Evolutionary conservation across 2,888 invertebrate genomes (phyloP).

Genomic region (Parnassius mnemosyne): DNA sequence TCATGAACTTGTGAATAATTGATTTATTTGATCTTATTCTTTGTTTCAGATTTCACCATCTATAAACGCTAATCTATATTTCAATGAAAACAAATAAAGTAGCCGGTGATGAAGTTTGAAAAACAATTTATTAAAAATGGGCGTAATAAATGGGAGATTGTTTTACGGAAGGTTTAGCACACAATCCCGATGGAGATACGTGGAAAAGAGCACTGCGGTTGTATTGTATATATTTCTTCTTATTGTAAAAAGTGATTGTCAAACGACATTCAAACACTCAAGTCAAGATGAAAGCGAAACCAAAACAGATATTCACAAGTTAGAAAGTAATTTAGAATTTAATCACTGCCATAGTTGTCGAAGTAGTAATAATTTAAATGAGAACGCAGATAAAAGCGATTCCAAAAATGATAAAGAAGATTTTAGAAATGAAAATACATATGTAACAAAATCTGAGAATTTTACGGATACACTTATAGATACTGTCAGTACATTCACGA

Average conservation of each 20-base stretch:
- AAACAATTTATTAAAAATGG: constrained; percentile 53
- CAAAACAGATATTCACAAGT: constrained; percentile 53
- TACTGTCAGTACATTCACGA: constrained; percentile 51
- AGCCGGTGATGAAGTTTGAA: constrained; percentile 65
- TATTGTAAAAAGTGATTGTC: constrained; percentile 51
- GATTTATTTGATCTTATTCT: constrained; percentile 26
- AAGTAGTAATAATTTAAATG: constrained; percentile 50
- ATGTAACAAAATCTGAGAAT: constrained; percentile 30
- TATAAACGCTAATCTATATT: constrained; percentile 37
- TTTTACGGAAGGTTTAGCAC: constrained; percentile 44
- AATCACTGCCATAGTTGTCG: constrained; percentile 74
- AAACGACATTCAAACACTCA: constrained; percentile 45
- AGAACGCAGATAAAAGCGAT: constrained; percentile 38
- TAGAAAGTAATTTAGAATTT: constrained; percentile 64
- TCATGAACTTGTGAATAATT: not conserved
- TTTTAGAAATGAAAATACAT: constrained; percentile 30
- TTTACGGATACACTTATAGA: constrained; percentile 54
- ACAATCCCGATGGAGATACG: constrained; percentile 56
- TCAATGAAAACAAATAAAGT: constrained; percentile 29
- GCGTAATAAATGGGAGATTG: constrained; percentile 43
- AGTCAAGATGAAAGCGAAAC: constrained; percentile 55
- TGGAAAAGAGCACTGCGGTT: constrained; percentile 45
- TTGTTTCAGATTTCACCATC: constrained; percentile 61
- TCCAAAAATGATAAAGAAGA: constrained; percentile 36
- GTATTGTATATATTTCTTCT: constrained; percentile 55